phyloP scores from a whole-genome alignment of 2,113 vertebrate genomes.

The Regulus satrapa region DNA sequence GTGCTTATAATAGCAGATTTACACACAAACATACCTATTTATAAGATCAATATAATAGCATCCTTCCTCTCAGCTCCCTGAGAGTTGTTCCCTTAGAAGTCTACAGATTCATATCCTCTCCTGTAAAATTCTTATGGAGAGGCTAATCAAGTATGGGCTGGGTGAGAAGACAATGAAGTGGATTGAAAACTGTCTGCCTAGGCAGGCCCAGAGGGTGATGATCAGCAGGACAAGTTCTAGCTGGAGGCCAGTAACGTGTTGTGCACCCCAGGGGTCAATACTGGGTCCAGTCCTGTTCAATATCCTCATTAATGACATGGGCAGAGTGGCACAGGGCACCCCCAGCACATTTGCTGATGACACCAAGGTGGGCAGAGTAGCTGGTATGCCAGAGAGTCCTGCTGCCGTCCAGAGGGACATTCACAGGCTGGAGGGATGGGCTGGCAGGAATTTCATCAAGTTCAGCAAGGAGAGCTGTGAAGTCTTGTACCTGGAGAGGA shows the following conservation, averaged over 20 bases:
- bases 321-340: not conserved
- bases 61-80: not conserved
- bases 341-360: not conserved
- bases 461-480: not conserved
- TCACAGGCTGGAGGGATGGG: not conserved
- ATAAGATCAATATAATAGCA: not conserved
- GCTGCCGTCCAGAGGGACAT: not conserved
- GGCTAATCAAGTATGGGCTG: not conserved
- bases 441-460: not conserved
- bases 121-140: not conserved
- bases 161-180: not conserved
- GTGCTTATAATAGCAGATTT: not conserved
- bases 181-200: not conserved
- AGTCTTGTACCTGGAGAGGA: not conserved
- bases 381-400: not conserved
- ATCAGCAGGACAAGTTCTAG: fast-evolving
- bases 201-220: not conserved
- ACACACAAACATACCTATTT: not conserved
- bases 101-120: not conserved
- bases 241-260: not conserved
- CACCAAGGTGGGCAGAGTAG: not conserved
- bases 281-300: not conserved
- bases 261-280: not conserved
- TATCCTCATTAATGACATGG: not conserved
- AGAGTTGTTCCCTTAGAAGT: not conserved